Conservation (phyloP, 2,888 invertebrate species). For the Latrodectus hesperus region DNA sequence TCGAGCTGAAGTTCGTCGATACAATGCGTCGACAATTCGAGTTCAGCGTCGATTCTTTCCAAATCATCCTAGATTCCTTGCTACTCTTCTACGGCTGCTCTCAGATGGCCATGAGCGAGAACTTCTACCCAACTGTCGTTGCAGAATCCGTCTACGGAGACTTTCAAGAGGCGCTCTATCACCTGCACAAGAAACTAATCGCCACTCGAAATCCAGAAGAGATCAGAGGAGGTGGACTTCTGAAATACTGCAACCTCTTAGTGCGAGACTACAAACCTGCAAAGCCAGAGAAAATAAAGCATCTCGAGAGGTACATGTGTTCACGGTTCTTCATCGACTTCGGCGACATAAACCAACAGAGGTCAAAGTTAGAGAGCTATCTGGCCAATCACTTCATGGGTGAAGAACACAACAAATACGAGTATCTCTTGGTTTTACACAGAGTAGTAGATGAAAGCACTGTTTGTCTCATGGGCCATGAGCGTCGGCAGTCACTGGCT, state of each 20-base stretch:
- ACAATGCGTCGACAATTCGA: conserved; percentile 99
- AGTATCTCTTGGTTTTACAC: conserved; percentile 96
- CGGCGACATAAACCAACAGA: conserved; percentile 94
- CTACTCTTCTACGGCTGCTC: conserved; percentile 95
- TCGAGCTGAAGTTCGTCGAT: conserved; percentile 99
- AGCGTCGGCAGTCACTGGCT: conserved; percentile 94
- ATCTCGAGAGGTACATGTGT: conserved; percentile 99
- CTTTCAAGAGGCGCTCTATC: conserved; percentile 94
- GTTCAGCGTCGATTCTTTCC: conserved; percentile 99
- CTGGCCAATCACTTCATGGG: conserved; percentile 98
- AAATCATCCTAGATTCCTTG: conserved; percentile 96
- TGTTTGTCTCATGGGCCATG: conserved; percentile 99
- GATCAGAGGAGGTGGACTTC: conserved; percentile 97
- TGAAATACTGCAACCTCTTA: conserved; percentile 98
- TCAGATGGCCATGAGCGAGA: conserved; percentile 91
- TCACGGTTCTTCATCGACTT: conserved; percentile 99
- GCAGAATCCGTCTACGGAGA: conserved; percentile 98
- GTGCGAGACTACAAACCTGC: conserved; percentile 95
- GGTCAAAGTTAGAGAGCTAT: conserved; percentile 95
- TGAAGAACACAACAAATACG: conserved; percentile 86
- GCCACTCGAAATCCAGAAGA: conserved; percentile 98
- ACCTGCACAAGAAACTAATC: conserved; percentile 96
- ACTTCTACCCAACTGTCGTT: conserved; percentile 96
- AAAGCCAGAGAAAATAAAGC: conserved; percentile 89
- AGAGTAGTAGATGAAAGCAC: conserved; percentile 98